Evolutionary conservation across 2,888 invertebrate species (phyloP), one percentile per base, ranked within the genome.

Genomic region (Anorthoa munda): DNA sequence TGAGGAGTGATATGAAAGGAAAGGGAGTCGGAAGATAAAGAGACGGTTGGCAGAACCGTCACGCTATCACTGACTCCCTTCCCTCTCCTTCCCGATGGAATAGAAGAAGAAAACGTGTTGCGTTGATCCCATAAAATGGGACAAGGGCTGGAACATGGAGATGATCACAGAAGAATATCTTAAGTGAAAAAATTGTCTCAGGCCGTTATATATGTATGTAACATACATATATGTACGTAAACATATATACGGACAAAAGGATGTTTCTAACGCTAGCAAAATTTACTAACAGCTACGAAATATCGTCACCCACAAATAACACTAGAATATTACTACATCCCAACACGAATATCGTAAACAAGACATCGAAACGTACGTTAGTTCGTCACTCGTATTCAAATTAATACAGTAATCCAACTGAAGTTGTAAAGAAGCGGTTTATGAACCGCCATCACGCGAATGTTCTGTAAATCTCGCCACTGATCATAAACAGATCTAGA

Each of bases 331-430:
- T 51, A 70, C 64, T 61, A 55, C 76, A 83, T 69, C 48, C 55
- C 9, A 75, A 65, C 83, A 82, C 80, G 85, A 85, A 64, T 73
- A 79, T 77, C 77, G 26, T 86, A 86, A 86, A 86, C 61, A 59
- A 80, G 58, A 66, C 78, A 75, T 75, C 71, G 70, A 72, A 82
- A 60, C 74, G 70, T 70, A 51, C 51, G 65, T 75, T 66, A 39
- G 75, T 66, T 69, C 71, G 79, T 86, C 87, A 86, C 75, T 86
- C 87, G 83, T 85, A 86, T 86, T 83, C 85, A 85, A 86, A 86
- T 86, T 77, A 86, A 83, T 85, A 86, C 87, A 85, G 77, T 86
- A 83, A 86, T 86, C 75, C 72, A 31, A 55, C 72, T 66, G 63
- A 73, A 75, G 80, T 81, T 71, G 72, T 86, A 86, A 86, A 86